Percentiles rank a stretch among this genome's conserved stretches.
phyloP scores from a whole-genome alignment of 2,888 invertebrate genomes.

The Apomyelois bistriatella region DNA sequence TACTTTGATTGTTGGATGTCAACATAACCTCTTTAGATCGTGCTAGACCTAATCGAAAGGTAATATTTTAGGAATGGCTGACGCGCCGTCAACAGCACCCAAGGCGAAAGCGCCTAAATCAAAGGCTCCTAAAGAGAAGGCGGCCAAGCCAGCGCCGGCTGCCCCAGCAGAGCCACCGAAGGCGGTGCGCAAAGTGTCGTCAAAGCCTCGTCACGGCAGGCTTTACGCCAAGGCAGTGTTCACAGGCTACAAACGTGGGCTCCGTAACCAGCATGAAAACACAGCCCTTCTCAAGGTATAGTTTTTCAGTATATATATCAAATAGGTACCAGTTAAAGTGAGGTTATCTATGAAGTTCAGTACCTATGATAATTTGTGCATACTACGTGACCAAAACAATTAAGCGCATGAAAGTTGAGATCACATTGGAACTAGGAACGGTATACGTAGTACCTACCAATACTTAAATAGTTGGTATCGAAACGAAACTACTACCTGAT shows the following conservation, averaged over 20 bases:
- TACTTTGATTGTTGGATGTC: slow-evolving; percentile 50
- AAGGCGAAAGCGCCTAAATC: slow-evolving; percentile 78
- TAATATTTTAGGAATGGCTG: slow-evolving; percentile 81
- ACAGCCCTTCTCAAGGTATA: slow-evolving; percentile 94
- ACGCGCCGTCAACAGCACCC: slow-evolving; percentile 74
- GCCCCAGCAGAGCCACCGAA: slow-evolving; percentile 76
- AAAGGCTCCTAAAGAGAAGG: slow-evolving; percentile 80
- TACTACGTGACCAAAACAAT: too few relatives aligned
- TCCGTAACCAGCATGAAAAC: slow-evolving; percentile 98
- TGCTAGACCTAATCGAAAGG: slow-evolving; percentile 31
- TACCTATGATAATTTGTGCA: too few relatives aligned
- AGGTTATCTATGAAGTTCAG: neutral
- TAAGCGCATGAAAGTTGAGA: too few relatives aligned
- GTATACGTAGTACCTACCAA: too few relatives aligned
- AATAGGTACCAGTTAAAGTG: neutral
- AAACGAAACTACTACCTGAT: too few relatives aligned
- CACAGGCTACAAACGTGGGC: slow-evolving; percentile 96
- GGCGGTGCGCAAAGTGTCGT: slow-evolving; percentile 71
- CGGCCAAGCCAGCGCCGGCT: slow-evolving; percentile 75
- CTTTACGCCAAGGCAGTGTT: slow-evolving; percentile 98
- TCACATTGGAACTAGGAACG: too few relatives aligned
- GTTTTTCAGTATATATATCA: slow-evolving; percentile 18
- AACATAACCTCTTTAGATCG: slow-evolving; percentile 63
- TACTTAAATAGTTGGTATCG: too few relatives aligned
- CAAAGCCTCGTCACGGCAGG: slow-evolving; percentile 85